Percentiles rank a stretch among this genome's conserved stretches.
phyloP scores from a whole-genome alignment of 2,888 invertebrate species.

The Heterodera filipjevi region DNA sequence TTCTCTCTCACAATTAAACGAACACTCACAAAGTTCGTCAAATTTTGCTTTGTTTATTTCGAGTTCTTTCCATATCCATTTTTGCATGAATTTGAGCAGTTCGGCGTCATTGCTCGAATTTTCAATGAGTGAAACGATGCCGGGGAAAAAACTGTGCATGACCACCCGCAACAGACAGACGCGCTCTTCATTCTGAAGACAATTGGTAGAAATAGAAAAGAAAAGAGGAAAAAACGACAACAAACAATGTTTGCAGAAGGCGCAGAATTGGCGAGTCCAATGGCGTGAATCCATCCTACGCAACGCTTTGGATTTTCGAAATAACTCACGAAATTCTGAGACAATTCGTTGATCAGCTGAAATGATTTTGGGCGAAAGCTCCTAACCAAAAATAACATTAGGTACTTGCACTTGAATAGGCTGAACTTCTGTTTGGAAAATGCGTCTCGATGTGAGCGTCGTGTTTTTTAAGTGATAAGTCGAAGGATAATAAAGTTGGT shows the following conservation, averaged over 20 bases:
- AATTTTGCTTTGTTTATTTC: conserved; percentile 35
- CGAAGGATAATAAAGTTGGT: conserved; percentile 35
- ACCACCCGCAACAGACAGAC: conserved; percentile 32
- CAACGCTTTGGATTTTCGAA: conserved; percentile 26
- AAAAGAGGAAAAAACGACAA: conserved; percentile 12
- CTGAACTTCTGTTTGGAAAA: conserved; percentile 30
- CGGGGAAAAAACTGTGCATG: conserved; percentile 31
- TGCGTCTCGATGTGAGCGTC: background rate
- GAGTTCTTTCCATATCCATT: conserved; percentile 38
- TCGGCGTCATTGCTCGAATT: background rate
- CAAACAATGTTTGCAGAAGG: conserved; percentile 31
- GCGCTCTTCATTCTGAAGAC: conserved; percentile 34
- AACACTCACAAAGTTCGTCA: conserved; percentile 33
- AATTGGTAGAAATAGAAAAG: background rate
- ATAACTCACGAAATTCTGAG: conserved; percentile 25
- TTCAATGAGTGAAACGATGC: conserved; percentile 27
- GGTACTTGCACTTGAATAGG: conserved; percentile 32
- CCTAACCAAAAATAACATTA: background rate
- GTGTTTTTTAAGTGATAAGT: conserved; percentile 28
- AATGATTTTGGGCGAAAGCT: background rate
- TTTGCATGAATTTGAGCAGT: conserved; percentile 31
- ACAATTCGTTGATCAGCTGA: conserved; percentile 28
- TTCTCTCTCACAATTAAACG: background rate
- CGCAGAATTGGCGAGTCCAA: conserved; percentile 35
- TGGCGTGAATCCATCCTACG: conserved; percentile 30